Evolutionary conservation across 2,113 vertebrate genomes (phyloP).

Genomic region (Rhabdomys dilectus): DNA sequence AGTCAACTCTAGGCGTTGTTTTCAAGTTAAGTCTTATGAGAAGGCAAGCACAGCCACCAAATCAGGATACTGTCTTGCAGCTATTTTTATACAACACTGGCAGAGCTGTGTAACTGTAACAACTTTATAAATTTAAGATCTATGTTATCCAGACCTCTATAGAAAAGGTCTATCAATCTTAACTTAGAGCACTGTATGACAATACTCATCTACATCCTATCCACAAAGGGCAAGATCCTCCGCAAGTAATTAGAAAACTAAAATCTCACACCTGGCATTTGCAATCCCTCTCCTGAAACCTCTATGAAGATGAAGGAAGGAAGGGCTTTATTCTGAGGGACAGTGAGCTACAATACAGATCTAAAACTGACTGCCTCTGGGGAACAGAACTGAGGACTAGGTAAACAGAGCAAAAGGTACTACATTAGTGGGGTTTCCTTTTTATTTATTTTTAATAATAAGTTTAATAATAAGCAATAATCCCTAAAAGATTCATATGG

Average conservation of each 20-base stretch:
- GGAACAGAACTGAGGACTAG: neutral
- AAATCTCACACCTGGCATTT: neutral
- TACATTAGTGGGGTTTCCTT: neutral
- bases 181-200: neutral
- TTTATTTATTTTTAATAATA: neutral
- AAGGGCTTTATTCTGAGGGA: neutral
- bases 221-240: neutral
- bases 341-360: neutral
- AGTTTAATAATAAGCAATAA: constrained; percentile 31
- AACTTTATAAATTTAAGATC: neutral
- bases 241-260: constrained; percentile 45
- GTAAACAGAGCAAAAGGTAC: neutral
- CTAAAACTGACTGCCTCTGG: neutral
- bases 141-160: neutral
- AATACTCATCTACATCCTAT: neutral
- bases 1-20: neutral
- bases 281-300: neutral
- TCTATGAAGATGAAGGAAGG: neutral
- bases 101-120: neutral
- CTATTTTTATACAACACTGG: neutral
- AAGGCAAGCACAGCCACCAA: neutral
- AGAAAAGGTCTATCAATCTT: neutral
- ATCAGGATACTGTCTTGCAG: neutral
- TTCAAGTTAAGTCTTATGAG: neutral
- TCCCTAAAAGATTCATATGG: neutral